Evolutionary conservation across 2,113 vertebrate species (phyloP).

Genomic region (Saguinus imperator): DNA sequence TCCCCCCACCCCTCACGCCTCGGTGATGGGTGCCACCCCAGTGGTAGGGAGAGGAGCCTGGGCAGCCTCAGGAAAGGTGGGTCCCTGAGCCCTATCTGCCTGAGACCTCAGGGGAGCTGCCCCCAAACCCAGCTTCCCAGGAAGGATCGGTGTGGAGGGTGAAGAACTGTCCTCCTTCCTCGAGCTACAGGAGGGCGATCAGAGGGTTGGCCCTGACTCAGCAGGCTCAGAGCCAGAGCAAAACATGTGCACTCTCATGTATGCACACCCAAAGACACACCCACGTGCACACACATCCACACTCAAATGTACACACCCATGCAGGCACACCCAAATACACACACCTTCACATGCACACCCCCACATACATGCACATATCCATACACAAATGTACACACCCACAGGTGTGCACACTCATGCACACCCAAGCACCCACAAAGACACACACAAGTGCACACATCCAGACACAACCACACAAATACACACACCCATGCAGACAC

Average conservation of each 20-base stretch:
- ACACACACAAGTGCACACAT: too few species aligned
- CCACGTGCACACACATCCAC: not conserved
- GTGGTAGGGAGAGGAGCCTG: not conserved
- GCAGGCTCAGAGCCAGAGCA: not conserved
- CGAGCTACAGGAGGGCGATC: not conserved
- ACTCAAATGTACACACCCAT: not conserved
- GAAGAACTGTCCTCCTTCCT: not conserved
- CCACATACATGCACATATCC: not conserved
- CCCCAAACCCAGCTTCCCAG: not conserved
- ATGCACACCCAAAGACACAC: not conserved
- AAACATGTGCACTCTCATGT: not conserved
- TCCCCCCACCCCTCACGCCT: not conserved
- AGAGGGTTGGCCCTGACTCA: not conserved
- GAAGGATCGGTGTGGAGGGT: too few species aligned
- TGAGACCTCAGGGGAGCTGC: not conserved
- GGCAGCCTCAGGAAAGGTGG: not conserved
- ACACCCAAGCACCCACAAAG: not conserved
- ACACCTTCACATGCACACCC: not conserved
- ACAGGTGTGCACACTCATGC: too few species aligned
- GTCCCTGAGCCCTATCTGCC: not conserved
- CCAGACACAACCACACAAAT: too few species aligned
- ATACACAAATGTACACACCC: not conserved
- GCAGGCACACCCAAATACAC: not conserved
- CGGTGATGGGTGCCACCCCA: not conserved
- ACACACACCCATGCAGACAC: too few species aligned